Evolutionary conservation across 2,113 vertebrate species (phyloP).

Genomic region (Rhinichthys klamathensis): DNA sequence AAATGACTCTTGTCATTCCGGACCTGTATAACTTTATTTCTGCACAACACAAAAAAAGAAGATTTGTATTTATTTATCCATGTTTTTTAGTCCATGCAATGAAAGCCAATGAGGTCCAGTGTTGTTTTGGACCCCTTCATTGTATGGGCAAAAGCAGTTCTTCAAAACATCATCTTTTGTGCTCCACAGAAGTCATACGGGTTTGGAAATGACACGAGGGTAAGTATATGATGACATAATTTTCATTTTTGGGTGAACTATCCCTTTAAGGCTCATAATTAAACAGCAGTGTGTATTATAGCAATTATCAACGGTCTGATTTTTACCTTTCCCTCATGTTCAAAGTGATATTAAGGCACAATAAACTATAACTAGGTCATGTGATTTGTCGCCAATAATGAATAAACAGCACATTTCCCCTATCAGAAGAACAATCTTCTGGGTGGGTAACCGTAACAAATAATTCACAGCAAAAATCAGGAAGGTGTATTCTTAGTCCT

Average conservation of each 20-base stretch:
- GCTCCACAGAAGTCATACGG: not conserved
- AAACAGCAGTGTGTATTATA: slow-evolving; percentile 10
- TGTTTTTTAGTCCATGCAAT: not conserved
- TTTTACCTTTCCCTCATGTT: slow-evolving; percentile 7
- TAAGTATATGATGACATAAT: not conserved
- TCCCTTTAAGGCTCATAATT: not conserved
- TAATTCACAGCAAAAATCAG: slow-evolving; percentile 77
- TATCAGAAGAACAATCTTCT: slow-evolving; percentile 25
- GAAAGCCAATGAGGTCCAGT: not conserved
- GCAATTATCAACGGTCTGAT: not conserved
- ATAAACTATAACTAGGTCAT: slow-evolving; percentile 4
- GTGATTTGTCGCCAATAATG: slow-evolving; percentile 13
- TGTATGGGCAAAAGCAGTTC: not conserved
- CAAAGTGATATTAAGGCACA: slow-evolving; percentile 28
- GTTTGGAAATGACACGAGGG: no score
- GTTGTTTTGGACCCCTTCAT: not conserved
- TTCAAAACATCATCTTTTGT: not conserved
- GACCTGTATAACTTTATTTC: not conserved
- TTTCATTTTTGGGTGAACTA: not conserved
- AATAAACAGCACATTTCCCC: slow-evolving; percentile 38
- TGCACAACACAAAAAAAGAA: not conserved
- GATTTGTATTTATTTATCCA: not conserved
- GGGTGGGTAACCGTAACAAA: slow-evolving; percentile 57
- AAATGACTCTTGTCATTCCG: not conserved
- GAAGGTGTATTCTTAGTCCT: slow-evolving; percentile 61